Evolutionary conservation across 2,113 vertebrate species (phyloP).

Genomic region (Callipepla californica): DNA sequence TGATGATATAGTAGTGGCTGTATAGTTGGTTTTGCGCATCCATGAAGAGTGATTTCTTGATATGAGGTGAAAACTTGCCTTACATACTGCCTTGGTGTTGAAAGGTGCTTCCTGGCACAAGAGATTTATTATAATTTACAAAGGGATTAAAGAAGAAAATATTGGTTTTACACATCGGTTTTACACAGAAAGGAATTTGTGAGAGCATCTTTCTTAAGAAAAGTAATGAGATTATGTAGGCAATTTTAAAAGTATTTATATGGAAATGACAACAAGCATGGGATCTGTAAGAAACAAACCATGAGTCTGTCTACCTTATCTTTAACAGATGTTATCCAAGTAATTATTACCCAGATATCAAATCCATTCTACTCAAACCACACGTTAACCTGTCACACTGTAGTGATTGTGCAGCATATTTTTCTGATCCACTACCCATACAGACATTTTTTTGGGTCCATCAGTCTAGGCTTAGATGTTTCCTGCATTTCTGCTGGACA

Average conservation of each 20-base stretch:
- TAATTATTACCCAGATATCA: background rate
- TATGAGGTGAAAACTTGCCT: background rate
- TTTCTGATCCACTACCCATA: background rate
- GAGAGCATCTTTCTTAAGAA: background rate
- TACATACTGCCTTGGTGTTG: background rate
- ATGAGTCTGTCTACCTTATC: background rate
- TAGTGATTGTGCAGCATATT: background rate
- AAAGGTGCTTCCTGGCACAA: background rate
- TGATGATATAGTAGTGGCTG: background rate
- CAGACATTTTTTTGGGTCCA: background rate
- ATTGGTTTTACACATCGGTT: rapidly evolving
- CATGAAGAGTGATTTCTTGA: background rate
- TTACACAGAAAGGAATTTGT: background rate
- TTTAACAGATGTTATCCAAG: background rate
- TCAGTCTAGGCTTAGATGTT: background rate
- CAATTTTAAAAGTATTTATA: background rate
- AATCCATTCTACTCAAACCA: background rate
- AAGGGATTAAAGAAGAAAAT: background rate
- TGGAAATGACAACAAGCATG: background rate
- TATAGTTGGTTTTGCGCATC: background rate
- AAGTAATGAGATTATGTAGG: background rate
- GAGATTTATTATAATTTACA: background rate
- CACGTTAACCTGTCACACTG: background rate
- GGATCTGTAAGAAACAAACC: background rate
- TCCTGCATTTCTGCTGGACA: background rate